These are phyloP conservation scores for Dreissena rostriformis DNA, from an alignment of 1,140 invertebrate species.

Conservation along the genomic window DNA sequence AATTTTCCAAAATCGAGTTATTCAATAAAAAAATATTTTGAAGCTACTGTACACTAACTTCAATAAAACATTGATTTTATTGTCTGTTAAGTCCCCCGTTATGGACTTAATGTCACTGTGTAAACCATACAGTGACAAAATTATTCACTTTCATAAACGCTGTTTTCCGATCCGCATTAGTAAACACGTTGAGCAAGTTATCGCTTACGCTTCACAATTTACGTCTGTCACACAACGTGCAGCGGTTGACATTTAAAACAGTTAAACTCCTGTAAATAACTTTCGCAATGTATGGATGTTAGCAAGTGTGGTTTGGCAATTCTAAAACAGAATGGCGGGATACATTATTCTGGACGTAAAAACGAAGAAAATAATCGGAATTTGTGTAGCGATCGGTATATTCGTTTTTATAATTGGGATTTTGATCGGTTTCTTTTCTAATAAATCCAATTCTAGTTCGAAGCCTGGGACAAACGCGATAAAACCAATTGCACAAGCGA, in stretches of 20 bases:
- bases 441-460: no score
- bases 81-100: no score
- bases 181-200: not conserved
- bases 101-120: no score
- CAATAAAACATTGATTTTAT: no score
- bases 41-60: no score
- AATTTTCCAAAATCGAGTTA: no score
- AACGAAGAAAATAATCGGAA: slow-evolving; percentile 28
- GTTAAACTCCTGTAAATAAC: not conserved
- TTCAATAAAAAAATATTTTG: no score
- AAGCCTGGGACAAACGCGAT: no score
- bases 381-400: slow-evolving; percentile 5
- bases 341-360: slow-evolving; percentile 44
- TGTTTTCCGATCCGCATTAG: not conserved
- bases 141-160: not conserved
- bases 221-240: not conserved
- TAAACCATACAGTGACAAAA: no score
- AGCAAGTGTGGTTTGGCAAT: no score
- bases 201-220: not conserved
- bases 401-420: slow-evolving; percentile 41
- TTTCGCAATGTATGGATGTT: no score
- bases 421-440: slow-evolving; percentile 32
- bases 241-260: not conserved
- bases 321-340: slow-evolving; percentile 6
- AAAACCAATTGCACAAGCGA: no score